phyloP scores from a whole-genome alignment of 2,797 vertebrate genomes.

The Vespertilio murinus region DNA sequence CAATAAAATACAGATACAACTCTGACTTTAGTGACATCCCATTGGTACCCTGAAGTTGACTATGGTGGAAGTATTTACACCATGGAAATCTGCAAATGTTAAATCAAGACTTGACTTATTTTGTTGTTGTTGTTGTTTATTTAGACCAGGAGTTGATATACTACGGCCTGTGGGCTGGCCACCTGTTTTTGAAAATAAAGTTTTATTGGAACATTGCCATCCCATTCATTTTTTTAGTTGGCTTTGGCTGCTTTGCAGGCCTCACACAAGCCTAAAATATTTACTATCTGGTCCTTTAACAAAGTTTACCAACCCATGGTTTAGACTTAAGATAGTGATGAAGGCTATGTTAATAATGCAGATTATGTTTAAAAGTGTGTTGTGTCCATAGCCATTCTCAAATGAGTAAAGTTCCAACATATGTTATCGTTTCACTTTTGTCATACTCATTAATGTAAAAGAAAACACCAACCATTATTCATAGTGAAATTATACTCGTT shows the following conservation, averaged over 20 bases:
- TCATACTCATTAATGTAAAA: not conserved
- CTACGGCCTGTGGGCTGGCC: not conserved
- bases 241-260: not conserved
- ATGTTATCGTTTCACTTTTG: constrained; percentile 15
- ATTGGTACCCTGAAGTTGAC: not conserved
- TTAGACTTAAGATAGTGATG: not conserved
- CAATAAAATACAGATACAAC: not conserved
- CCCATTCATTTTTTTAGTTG: not conserved
- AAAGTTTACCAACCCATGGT: not conserved
- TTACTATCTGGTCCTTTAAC: not conserved
- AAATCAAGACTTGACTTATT: constrained; percentile 27
- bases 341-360: not conserved
- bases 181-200: not conserved
- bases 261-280: constrained; percentile 8
- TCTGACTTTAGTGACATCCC: not conserved
- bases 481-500: not conserved
- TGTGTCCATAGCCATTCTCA: not conserved
- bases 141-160: not conserved
- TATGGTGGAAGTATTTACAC: not conserved
- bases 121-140: constrained; percentile 17
- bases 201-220: constrained; percentile 5
- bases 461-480: not conserved
- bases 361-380: not conserved
- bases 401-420: not conserved
- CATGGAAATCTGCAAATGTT: not conserved